Evolutionary conservation across 2,113 vertebrate genomes (phyloP).

Genomic region (Orthochromis malagaraziensis): DNA sequence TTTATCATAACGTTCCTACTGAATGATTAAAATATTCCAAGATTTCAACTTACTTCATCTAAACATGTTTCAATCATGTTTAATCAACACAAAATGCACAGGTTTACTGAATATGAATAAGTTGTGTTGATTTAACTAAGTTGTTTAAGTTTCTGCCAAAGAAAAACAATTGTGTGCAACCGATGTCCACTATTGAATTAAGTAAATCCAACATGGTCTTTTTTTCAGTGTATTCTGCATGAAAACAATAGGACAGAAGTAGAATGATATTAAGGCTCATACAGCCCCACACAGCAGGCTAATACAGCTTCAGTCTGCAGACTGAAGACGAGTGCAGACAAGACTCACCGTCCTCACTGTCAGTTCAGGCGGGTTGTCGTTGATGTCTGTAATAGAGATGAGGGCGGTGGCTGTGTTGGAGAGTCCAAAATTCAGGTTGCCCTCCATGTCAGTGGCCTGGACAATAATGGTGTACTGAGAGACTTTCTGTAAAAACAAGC

Average conservation of each 20-base stretch:
- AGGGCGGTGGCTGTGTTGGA: constrained; percentile 96
- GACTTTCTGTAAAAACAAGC: constrained; percentile 79
- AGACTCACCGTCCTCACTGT: constrained; percentile 86
- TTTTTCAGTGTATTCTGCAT: neutral
- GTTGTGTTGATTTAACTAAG: neutral
- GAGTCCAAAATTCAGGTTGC: constrained; percentile 92
- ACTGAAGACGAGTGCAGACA: neutral
- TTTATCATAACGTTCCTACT: too few relatives aligned
- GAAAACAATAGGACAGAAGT: neutral
- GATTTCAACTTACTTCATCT: neutral
- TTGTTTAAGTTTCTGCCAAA: neutral
- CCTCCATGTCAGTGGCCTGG: constrained; percentile 98
- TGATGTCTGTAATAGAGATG: constrained; percentile 90
- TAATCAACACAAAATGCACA: neutral
- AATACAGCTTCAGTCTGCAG: neutral
- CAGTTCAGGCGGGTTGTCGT: constrained; percentile 93
- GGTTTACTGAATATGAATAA: neutral
- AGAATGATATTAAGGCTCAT: neutral
- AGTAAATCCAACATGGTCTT: neutral
- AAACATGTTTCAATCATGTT: neutral
- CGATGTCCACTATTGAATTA: fast-evolving
- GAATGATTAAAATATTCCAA: fast-evolving
- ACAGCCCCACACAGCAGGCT: neutral
- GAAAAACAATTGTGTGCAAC: neutral
- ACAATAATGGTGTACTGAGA: constrained; percentile 93